Conservation (phyloP, 2,888 invertebrate genomes). For the Nezara viridula region DNA sequence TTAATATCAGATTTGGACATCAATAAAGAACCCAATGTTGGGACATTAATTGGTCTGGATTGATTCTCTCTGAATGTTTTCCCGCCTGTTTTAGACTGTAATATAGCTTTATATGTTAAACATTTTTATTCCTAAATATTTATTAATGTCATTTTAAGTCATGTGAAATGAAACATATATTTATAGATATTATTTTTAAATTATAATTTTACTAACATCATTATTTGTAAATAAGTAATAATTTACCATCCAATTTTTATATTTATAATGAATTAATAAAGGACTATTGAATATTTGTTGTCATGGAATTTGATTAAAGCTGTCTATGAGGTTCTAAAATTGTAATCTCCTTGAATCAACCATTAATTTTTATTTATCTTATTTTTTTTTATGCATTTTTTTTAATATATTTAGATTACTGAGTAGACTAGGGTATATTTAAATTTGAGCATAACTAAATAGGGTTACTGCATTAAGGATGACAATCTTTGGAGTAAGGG, state of each 20-base stretch:
- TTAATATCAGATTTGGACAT: conserved; percentile 56
- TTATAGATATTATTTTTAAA: neutral
- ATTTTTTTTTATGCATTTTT: no score
- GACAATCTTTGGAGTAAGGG: no score
- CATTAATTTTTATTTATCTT: no score
- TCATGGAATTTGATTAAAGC: neutral
- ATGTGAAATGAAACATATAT: neutral
- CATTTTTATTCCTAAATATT: conserved; percentile 12
- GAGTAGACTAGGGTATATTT: no score
- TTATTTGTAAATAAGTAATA: conserved; percentile 31
- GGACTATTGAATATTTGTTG: neutral
- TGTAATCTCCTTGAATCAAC: no score
- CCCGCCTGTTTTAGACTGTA: conserved; percentile 42
- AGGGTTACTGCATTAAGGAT: no score
- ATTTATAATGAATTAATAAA: conserved; percentile 43
- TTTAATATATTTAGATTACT: no score
- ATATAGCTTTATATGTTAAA: conserved; percentile 43
- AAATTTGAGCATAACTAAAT: no score
- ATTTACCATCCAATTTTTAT: conserved; percentile 51
- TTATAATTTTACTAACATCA: neutral
- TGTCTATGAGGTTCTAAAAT: neutral
- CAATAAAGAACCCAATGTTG: conserved; percentile 60
- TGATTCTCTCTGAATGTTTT: conserved; percentile 45
- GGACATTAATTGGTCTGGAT: conserved; percentile 62
- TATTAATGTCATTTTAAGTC: conserved; percentile 14